Conservation (phyloP, 2,113 vertebrate genomes). For the Erinaceus europaeus region DNA sequence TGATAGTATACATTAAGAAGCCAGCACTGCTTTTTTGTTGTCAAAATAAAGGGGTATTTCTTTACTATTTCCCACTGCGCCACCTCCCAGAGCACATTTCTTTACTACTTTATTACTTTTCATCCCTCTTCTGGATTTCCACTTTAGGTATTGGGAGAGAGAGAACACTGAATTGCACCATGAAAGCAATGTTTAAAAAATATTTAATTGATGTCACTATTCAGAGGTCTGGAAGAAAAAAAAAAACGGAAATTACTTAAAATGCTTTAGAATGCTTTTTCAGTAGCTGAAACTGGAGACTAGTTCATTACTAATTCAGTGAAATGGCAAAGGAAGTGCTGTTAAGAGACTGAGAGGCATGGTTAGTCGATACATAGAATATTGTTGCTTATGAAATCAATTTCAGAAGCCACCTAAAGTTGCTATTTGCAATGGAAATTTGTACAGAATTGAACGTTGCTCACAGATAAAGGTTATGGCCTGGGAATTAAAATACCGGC, state of each 20-base stretch:
- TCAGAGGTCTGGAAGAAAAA: not conserved
- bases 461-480: not conserved
- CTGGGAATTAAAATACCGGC: not conserved
- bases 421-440: not conserved
- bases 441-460: not conserved
- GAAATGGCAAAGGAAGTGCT: not conserved
- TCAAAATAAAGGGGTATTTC: not conserved
- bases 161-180: constrained; percentile 2
- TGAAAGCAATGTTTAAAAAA: constrained; percentile 22
- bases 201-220: not conserved
- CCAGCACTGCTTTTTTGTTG: constrained; percentile 32
- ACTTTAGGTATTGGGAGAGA: not conserved
- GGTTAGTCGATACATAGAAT: not conserved
- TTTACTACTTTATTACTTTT: constrained; percentile 21
- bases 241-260: not conserved
- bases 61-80: too few relatives aligned
- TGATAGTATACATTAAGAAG: constrained; percentile 28
- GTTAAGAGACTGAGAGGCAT: not conserved
- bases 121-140: not conserved
- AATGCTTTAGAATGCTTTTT: constrained; percentile 6
- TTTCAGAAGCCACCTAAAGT: not conserved
- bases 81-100: too few relatives aligned
- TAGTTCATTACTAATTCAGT: not conserved
- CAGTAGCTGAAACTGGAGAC: not conserved
- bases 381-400: constrained; percentile 23